A percentile compares a stretch with the other conserved stretches of the same genome.
Conservation (phyloP, 2,888 invertebrate genomes). For the Sphaerophoria taeniata region DNA sequence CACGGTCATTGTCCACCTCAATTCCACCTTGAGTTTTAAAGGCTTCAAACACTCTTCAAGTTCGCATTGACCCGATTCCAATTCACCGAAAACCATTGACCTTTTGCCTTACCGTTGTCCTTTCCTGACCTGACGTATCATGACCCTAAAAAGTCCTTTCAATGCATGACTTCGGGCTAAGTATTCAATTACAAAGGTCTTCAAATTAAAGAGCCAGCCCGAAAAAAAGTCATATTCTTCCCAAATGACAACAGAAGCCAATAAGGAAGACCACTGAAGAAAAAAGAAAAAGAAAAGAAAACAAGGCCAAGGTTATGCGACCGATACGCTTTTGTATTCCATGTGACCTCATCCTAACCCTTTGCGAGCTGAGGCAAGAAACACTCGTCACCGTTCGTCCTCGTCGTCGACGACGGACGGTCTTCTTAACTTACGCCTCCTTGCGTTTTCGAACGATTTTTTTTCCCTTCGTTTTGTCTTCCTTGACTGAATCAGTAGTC, state of each 20-base stretch:
- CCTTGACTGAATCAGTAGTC: conserved; percentile 43
- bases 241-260: not conserved
- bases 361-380: conserved; percentile 24
- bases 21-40: not conserved
- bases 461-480: conserved; percentile 34
- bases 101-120: conserved; percentile 1
- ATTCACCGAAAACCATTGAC: conserved; percentile 5
- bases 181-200: conserved; percentile 22
- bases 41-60: not conserved
- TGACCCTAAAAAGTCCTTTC: not conserved
- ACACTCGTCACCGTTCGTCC: not conserved
- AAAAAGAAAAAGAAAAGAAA: conserved; percentile 9
- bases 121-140: not conserved
- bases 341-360: conserved; percentile 56
- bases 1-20: no score
- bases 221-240: conserved; percentile 13
- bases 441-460: conserved; percentile 52
- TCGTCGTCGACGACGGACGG: no score
- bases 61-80: not conserved
- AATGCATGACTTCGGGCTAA: conserved; percentile 14
- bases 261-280: no score
- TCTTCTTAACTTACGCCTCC: conserved; percentile 48
- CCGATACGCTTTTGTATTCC: conserved; percentile 41
- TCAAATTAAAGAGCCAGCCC: conserved; percentile 7
- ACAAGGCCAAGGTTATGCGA: conserved; percentile 60